A percentile compares a stretch with the other conserved stretches of the same genome.
Conservation (phyloP, 1,140 invertebrate species). For the Papilio aristodemus region DNA sequence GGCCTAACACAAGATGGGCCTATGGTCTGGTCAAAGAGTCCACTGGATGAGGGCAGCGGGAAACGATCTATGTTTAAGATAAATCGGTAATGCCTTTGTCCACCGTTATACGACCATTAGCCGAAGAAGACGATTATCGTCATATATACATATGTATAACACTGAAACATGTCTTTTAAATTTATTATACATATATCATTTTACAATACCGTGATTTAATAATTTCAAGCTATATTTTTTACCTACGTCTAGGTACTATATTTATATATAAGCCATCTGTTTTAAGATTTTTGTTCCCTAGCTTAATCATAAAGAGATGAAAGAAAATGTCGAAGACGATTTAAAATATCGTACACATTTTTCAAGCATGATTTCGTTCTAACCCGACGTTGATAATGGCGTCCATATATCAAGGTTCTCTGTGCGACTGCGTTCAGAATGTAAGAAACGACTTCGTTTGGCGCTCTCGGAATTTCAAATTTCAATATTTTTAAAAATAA, state of each 20-base stretch:
- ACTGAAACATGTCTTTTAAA: not conserved
- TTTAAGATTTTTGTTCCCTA: not conserved
- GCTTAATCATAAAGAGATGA: constrained; percentile 14
- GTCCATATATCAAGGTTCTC: constrained; percentile 12
- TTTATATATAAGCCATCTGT: not conserved
- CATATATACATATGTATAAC: not conserved
- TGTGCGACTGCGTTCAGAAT: constrained; percentile 12
- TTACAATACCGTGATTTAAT: not conserved
- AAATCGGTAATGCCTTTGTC: too few relatives aligned
- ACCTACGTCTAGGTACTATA: too few relatives aligned
- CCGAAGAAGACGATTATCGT: too few relatives aligned
- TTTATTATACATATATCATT: not conserved
- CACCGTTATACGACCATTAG: too few relatives aligned
- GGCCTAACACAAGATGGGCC: too few relatives aligned
- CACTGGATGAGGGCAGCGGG: too few relatives aligned
- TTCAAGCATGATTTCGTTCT: constrained; percentile 21
- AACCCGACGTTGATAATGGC: constrained; percentile 16
- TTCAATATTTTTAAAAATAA: constrained; percentile 8
- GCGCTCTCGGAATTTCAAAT: not conserved
- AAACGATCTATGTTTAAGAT: too few relatives aligned
- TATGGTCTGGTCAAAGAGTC: too few relatives aligned
- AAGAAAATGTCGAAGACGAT: constrained; percentile 13
- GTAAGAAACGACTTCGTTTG: constrained; percentile 16
- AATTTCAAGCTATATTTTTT: too few relatives aligned
- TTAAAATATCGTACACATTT: constrained; percentile 22